phyloP scores from a whole-genome alignment of 2,113 vertebrate genomes.

The Vidua chalybeata region DNA sequence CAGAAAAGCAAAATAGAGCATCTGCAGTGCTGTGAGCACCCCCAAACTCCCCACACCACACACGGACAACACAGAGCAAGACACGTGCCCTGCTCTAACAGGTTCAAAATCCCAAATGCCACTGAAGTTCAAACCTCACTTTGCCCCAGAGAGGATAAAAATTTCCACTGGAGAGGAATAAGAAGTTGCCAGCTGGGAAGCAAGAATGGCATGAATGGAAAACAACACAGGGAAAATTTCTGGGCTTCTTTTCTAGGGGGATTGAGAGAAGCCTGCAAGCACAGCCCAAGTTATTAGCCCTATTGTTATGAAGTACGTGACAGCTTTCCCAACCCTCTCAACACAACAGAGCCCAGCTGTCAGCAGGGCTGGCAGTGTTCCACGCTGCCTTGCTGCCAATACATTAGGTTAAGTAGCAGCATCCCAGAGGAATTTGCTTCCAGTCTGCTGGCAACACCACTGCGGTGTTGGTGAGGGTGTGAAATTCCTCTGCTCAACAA shows the following conservation, averaged over 20 bases:
- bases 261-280: neutral
- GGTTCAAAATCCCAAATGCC: neutral
- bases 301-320: neutral
- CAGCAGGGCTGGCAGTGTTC: neutral
- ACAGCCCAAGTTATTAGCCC: neutral
- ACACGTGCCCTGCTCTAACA: neutral
- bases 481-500: slow-evolving; percentile 7
- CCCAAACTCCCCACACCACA: neutral
- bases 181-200: neutral
- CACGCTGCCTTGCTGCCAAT: neutral
- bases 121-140: neutral
- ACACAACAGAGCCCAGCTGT: neutral
- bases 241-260: neutral
- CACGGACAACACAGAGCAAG: neutral
- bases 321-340: neutral
- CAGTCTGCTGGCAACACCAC: neutral
- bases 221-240: neutral
- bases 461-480: accelerated
- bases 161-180: neutral
- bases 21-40: neutral
- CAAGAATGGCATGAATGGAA: neutral
- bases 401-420: neutral
- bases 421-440: slow-evolving; percentile 6
- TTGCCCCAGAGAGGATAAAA: neutral
- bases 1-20: neutral